Evolutionary conservation across 2,888 invertebrate species (phyloP), one percentile per base, ranked within the genome.

Genomic region (Lysandra coridon): DNA sequence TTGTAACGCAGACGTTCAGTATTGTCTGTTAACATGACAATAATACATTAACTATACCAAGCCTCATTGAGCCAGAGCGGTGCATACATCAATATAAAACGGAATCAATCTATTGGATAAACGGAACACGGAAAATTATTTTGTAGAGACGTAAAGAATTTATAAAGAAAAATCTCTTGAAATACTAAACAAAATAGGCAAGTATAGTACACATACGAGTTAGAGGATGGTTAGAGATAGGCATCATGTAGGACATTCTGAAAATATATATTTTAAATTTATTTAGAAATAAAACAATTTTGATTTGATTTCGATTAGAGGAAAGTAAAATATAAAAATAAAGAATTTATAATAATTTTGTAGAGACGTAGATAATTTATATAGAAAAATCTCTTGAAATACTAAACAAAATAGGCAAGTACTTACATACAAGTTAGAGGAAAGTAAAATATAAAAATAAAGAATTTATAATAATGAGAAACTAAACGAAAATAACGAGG

Each of bases 1-100:
- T 85, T 89, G 89, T 92, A 90, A 91, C 90, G 90, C 85, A 89
- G 90, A 90, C 91, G 87, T 92, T 92, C 90, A 91, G 88, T 90
- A 91, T 87, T 88, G 89, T 90, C 89, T 88, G 87, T 85, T 84
- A 87, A 88, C 91, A 90, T 88, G 90, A 90, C 92, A 91, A 91
- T 90, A 91, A 91, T 90, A 91, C 90, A 93, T 92, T 90, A 91
- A 90, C 87, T 88, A 86, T 87, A 88, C 86, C 92, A 92, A 91
- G 92, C 90, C 87, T 91, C 93, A 92, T 93, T 93, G 91, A 92
- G 88, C 89, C 87, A 88, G 90, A 84, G 82, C 90, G 88, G 84
- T 85, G 84, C 86, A 88, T 91, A 88, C 90, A 91, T 90, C 87
- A 87, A 90, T 88, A 89, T 89, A 88, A 89, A 76, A 76, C 53